Evolutionary conservation across 2,888 invertebrate species (phyloP), one percentile per base, ranked within the genome.

Genomic region (Drosophila incognita): DNA sequence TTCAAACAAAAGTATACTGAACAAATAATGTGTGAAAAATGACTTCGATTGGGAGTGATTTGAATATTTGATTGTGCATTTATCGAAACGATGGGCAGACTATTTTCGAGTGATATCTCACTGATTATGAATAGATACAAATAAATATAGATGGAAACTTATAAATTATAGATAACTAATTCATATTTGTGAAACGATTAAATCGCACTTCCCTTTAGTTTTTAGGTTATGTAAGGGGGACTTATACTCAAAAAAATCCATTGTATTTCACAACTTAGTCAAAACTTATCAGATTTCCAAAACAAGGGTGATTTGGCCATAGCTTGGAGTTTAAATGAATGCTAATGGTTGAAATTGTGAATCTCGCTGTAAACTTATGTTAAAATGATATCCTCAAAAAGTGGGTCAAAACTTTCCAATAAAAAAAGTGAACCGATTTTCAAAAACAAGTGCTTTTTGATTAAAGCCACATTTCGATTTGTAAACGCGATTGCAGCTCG

Each of bases 11-110:
- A 59, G 51, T 60, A 13, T 27, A 36, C 36, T 24, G 29, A 21
- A 27, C 31, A 62, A 77, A 73, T 60, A 21, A 59, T 77, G 66
- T 73, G 60, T 73, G 68, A 76, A 79, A 79, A 79, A 74, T 54
- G 24, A 21, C 48, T 27, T 67, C 31, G 67, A 42, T 57, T 62
- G 6, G 13, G 21, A 27, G 35, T 31, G 52, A 2, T 24, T 27
- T 63, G 57, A 36, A n/a, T 56, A 60, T 51, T 51, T 64, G 13
- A 36, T 61, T 33, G 48, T 29, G 56, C 40, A 48, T 64, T 62
- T 61, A 61, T 59, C 42, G 56, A 11, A 36, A 6, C 2, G 38
- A 7, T 29, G 18, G 33, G 53, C 18, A 36, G 56, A 35, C 21
- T 31, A 1, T 38, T 29, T n/a, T 56, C 8, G 24, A 51, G 11